Conservation (phyloP, 1,140 invertebrate species). For the Micrasema longulum region DNA sequence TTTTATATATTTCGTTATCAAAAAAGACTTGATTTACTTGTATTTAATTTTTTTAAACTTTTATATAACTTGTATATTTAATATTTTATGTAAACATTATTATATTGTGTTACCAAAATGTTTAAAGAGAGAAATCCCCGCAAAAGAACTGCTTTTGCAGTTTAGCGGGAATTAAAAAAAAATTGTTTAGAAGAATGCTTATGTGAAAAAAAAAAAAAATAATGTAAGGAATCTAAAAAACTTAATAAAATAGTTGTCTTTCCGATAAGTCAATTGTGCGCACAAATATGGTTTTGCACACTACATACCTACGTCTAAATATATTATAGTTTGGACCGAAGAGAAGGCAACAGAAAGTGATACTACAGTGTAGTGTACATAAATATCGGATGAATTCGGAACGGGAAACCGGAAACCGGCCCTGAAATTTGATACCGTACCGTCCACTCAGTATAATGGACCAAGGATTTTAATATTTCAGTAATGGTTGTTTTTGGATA, state of each 20-base stretch:
- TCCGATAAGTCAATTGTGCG: background rate
- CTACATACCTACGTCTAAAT: background rate
- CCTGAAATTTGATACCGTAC: constrained; percentile 5
- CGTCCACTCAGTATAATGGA: constrained; percentile 12
- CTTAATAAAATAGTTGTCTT: background rate
- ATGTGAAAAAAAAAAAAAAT: background rate
- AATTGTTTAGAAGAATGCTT: too few species aligned
- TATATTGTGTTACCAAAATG: too few species aligned
- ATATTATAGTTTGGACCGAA: background rate
- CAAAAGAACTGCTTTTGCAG: too few species aligned
- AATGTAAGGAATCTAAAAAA: background rate
- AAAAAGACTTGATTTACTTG: too few species aligned
- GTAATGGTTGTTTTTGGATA: constrained; percentile 6
- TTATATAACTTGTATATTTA: too few species aligned
- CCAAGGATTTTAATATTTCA: constrained; percentile 7
- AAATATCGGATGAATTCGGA: constrained; percentile 11
- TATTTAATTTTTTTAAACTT: too few species aligned
- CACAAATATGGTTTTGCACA: background rate
- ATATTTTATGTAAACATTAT: too few species aligned
- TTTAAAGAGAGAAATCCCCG: too few species aligned
- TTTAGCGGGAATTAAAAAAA: too few species aligned
- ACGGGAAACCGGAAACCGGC: background rate
- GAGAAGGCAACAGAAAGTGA: background rate
- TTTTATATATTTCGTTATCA: too few species aligned
- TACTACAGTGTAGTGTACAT: background rate